These are phyloP conservation scores for Bombus consobrinus DNA, from an alignment of 1,140 invertebrate species.

Conservation along the genomic window DNA sequence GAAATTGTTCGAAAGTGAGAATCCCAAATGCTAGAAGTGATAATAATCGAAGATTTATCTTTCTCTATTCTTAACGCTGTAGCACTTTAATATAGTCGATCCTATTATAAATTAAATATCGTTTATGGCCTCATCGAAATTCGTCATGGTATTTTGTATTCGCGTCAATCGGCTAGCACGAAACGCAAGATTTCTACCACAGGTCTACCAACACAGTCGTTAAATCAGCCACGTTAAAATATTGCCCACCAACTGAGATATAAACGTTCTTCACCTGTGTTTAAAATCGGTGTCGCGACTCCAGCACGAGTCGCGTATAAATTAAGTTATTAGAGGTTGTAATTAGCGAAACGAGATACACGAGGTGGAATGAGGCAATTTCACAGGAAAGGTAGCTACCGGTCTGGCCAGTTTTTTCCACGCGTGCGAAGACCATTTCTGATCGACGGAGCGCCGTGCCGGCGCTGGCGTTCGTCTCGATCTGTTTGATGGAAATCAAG, in stretches of 20 bases:
- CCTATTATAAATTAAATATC: background rate
- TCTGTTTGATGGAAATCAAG: background rate
- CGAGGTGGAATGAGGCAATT: constrained; percentile 2
- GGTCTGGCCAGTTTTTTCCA: constrained; percentile 8
- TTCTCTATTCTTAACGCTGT: background rate
- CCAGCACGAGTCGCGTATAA: background rate
- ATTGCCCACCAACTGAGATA: background rate
- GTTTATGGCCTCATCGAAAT: background rate
- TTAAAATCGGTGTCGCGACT: background rate
- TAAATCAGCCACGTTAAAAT: background rate
- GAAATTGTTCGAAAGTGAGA: background rate
- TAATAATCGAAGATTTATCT: background rate
- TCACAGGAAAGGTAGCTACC: constrained; percentile 20
- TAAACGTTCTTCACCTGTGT: background rate
- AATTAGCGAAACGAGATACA: constrained; percentile 26
- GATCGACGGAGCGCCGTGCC: background rate
- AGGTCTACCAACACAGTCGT: background rate
- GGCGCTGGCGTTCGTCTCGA: background rate
- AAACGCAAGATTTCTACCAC: background rate
- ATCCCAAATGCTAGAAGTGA: background rate
- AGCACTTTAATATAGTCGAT: no score
- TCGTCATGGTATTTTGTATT: background rate
- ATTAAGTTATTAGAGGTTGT: constrained; percentile 27
- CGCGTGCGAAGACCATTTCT: constrained; percentile 1
- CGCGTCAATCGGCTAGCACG: background rate